These are phyloP conservation scores for Hypsopygia costalis DNA, from an alignment of 2,888 invertebrate species.

Conservation along the genomic window DNA sequence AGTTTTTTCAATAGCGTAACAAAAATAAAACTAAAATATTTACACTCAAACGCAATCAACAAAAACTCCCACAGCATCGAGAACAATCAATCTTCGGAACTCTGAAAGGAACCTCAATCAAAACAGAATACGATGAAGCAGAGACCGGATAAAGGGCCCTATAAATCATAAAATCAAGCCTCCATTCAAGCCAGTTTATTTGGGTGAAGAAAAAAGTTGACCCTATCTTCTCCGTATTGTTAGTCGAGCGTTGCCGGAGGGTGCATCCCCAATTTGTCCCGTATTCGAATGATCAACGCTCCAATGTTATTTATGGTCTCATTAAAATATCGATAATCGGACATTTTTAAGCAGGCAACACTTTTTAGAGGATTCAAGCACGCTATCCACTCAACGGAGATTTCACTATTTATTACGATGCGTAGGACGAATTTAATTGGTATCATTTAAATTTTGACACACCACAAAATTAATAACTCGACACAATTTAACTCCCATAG, in stretches of 20 bases:
- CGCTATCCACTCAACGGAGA: constrained; percentile 23
- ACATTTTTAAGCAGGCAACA: constrained; percentile 27
- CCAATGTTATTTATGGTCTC: constrained; percentile 66
- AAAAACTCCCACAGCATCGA: constrained; percentile 71
- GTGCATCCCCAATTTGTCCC: constrained; percentile 73
- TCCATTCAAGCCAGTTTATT: constrained; percentile 72
- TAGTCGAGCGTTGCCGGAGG: constrained; percentile 42
- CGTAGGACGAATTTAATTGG: constrained; percentile 64
- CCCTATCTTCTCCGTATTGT: constrained; percentile 57
- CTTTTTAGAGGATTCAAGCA: constrained; percentile 19
- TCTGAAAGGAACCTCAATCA: constrained; percentile 76
- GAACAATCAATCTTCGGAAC: constrained; percentile 75
- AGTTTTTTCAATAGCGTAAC: constrained; percentile 30
- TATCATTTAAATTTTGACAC: constrained; percentile 36
- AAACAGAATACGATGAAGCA: constrained; percentile 74
- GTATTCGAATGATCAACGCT: constrained; percentile 63
- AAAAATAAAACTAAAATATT: constrained; percentile 65
- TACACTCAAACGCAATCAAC: constrained; percentile 63
- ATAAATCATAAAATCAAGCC: constrained; percentile 79
- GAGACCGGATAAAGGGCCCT: constrained; percentile 67
- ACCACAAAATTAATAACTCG: constrained; percentile 16
- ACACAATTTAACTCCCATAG: constrained; percentile 13
- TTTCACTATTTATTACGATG: constrained; percentile 33
- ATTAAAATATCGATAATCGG: constrained; percentile 73
- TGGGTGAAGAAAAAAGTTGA: constrained; percentile 61